phyloP scores from a whole-genome alignment of 2,888 invertebrate species.

The Agriotes lineatus region DNA sequence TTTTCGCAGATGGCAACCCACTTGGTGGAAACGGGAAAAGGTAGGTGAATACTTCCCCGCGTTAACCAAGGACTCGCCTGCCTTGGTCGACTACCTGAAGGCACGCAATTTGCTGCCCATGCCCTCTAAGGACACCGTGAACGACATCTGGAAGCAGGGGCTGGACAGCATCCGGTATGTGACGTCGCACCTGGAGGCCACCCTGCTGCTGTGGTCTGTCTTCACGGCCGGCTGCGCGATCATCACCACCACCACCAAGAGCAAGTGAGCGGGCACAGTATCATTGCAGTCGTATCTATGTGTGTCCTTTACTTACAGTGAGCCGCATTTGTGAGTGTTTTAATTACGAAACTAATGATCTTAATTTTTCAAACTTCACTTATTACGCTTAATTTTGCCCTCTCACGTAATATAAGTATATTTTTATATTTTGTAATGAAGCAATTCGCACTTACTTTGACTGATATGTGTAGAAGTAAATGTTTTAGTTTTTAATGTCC shows the following conservation, averaged over 20 bases:
- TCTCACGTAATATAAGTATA: background rate
- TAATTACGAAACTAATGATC: background rate
- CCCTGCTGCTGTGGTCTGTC: slow-evolving; percentile 70
- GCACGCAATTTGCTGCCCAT: slow-evolving; percentile 70
- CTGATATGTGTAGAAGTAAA: background rate
- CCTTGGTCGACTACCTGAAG: slow-evolving; percentile 71
- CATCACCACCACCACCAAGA: slow-evolving; percentile 60
- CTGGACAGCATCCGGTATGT: slow-evolving; percentile 68
- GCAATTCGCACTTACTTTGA: slow-evolving; percentile 8
- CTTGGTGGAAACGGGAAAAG: slow-evolving; percentile 72
- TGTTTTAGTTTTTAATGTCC: background rate
- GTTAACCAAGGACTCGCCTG: slow-evolving; percentile 70
- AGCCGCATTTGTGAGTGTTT: background rate
- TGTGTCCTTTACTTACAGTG: background rate
- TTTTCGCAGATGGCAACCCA: slow-evolving; percentile 61
- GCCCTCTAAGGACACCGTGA: slow-evolving; percentile 57
- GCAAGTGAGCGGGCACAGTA: slow-evolving; percentile 21
- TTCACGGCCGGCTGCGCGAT: slow-evolving; percentile 71
- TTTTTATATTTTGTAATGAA: background rate
- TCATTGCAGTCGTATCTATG: slow-evolving; percentile 2
- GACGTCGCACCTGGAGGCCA: slow-evolving; percentile 67
- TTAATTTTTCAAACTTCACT: slow-evolving; percentile 2
- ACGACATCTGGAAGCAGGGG: slow-evolving; percentile 65
- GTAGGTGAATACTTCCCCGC: slow-evolving; percentile 73
- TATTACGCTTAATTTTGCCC: slow-evolving; percentile 15